Evolutionary conservation across 1,140 invertebrate genomes (phyloP).

Genomic region (Zaprionus capensis): DNA sequence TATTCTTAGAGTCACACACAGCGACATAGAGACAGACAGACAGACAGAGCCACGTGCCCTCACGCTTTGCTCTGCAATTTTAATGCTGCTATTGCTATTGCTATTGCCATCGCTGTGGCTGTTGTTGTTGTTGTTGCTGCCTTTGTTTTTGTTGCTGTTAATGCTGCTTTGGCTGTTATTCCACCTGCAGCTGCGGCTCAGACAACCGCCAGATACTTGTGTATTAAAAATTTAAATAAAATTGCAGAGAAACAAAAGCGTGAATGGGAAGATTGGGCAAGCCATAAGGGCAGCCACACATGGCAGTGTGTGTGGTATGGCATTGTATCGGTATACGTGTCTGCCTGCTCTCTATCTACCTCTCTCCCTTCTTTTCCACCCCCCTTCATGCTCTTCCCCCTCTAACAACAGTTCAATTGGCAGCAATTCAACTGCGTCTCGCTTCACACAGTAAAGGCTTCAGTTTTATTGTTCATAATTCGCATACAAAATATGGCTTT

Average conservation of each 20-base stretch:
- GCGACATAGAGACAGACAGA: too few relatives aligned
- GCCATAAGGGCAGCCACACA: background rate
- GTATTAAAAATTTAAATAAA: conserved; percentile 77
- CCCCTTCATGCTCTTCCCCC: background rate
- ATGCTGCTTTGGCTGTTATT: conserved; percentile 42
- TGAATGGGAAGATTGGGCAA: background rate
- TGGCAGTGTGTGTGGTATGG: too few relatives aligned
- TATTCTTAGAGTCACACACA: conserved; percentile 38
- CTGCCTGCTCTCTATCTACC: background rate
- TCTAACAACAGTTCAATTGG: conserved; percentile 37
- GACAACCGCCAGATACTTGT: conserved; percentile 67
- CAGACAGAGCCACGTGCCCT: conserved; percentile 46
- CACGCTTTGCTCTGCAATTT: conserved; percentile 70
- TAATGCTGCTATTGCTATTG: conserved; percentile 51
- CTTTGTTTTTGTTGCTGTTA: conserved; percentile 31
- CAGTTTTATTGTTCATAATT: background rate
- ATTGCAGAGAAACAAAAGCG: conserved; percentile 52
- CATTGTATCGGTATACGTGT: conserved; percentile 8
- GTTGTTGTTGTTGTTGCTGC: conserved; percentile 21
- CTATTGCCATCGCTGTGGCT: conserved; percentile 24
- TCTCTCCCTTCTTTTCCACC: background rate
- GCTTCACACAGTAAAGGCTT: background rate
- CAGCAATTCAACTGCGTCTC: background rate
- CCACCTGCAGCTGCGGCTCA: conserved; percentile 71
- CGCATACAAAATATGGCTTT: background rate